Percentiles rank a stretch among this genome's conserved stretches.
Conservation (phyloP, 2,888 invertebrate genomes). For the Plebejus anna region DNA sequence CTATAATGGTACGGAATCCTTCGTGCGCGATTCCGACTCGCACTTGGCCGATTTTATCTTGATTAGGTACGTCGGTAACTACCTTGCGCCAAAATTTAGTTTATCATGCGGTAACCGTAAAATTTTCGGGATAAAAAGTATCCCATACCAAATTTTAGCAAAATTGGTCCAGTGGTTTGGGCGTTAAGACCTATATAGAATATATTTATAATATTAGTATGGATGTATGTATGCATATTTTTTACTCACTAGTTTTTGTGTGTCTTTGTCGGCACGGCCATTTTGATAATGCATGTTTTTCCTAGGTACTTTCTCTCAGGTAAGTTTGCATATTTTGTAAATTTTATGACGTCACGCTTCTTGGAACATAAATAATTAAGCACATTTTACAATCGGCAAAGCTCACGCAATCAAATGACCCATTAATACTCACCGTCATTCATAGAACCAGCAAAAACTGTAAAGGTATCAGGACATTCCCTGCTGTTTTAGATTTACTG, state of each 20-base stretch:
- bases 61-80: no score
- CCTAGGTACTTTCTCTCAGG: neutral
- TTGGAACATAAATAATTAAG: neutral
- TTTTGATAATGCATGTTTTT: neutral
- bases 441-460: conserved; percentile 61
- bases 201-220: no score
- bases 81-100: no score
- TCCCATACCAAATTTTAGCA: no score
- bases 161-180: no score
- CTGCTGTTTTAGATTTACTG: conserved; percentile 51
- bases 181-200: no score
- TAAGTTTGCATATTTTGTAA: conserved; percentile 3
- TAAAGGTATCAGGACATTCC: conserved; percentile 45
- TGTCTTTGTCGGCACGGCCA: neutral
- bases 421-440: conserved; percentile 63
- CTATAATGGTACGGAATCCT: no score
- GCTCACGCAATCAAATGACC: conserved; percentile 31
- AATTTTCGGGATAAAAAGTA: no score
- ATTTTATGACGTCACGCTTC: neutral
- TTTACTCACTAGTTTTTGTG: neutral
- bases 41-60: no score
- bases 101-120: no score
- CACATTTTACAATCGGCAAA: conserved; percentile 7
- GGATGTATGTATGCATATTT: no score
- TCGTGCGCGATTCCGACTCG: no score